These are phyloP conservation scores for Neosalanx taihuensis DNA, from an alignment of 2,797 vertebrate genomes.

Conservation along the genomic window DNA sequence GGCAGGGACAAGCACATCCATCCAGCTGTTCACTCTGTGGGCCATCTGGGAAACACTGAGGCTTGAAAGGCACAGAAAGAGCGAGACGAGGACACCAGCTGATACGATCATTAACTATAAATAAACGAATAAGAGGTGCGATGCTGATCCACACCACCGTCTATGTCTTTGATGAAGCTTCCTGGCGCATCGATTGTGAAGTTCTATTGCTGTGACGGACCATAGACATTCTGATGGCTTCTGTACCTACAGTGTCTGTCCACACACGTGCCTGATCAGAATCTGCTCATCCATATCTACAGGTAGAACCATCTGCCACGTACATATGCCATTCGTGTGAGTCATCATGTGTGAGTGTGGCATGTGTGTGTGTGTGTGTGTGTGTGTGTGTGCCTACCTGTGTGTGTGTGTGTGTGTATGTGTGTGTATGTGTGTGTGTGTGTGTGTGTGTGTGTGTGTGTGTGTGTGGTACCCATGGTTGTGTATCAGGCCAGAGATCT, in stretches of 20 bases:
- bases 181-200: too few relatives aligned
- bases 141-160: not conserved
- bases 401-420: not conserved
- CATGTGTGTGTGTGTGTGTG: not conserved
- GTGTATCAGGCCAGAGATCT: not conserved
- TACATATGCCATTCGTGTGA: too few relatives aligned
- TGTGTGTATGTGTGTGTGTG: not conserved
- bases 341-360: not conserved
- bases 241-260: too few relatives aligned
- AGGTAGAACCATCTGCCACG: too few relatives aligned
- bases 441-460: not conserved
- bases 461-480: not conserved
- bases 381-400: not conserved
- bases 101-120: not conserved
- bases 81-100: not conserved
- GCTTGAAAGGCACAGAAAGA: not conserved
- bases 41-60: not conserved
- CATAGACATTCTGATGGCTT: not conserved
- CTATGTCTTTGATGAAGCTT: too few relatives aligned
- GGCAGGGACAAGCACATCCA: not conserved
- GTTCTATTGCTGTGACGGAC: not conserved
- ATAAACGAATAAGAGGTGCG: not conserved
- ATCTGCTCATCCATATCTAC: too few relatives aligned
- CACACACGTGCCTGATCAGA: too few relatives aligned
- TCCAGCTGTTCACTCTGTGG: not conserved